Percentiles rank a stretch among this genome's conserved stretches.
phyloP scores from a whole-genome alignment of 2,797 vertebrate species.

The Borostomias antarcticus region DNA sequence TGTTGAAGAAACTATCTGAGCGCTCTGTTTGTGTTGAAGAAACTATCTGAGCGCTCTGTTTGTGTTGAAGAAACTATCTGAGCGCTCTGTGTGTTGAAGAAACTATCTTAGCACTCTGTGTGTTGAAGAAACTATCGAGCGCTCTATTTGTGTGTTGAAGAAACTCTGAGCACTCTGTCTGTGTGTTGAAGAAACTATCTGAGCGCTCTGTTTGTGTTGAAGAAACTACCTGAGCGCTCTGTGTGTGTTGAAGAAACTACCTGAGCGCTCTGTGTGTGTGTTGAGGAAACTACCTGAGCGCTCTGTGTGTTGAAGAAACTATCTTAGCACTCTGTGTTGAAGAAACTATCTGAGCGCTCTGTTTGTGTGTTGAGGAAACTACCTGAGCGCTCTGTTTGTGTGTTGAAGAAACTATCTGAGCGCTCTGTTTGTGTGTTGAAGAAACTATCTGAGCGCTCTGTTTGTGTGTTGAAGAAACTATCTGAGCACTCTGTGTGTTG shows the following conservation, averaged over 20 bases:
- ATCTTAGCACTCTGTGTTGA: background rate
- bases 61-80: background rate
- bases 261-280: background rate
- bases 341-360: background rate
- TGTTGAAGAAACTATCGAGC: background rate
- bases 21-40: constrained; percentile 6
- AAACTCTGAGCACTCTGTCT: background rate
- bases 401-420: background rate
- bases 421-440: constrained; percentile 2
- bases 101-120: background rate
- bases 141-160: constrained; percentile 3
- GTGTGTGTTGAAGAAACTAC: background rate
- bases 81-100: constrained; percentile 4
- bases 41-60: background rate
- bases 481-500: background rate
- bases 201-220: constrained; percentile 4
- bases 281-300: too few species aligned
- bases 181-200: background rate
- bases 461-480: background rate
- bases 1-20: background rate
- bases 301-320: background rate
- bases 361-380: background rate
- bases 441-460: background rate
- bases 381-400: background rate
- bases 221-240: background rate